Evolutionary conservation across 2,113 vertebrate species (phyloP), one percentile per base, ranked within the genome.

Genomic region (Alces alces): DNA sequence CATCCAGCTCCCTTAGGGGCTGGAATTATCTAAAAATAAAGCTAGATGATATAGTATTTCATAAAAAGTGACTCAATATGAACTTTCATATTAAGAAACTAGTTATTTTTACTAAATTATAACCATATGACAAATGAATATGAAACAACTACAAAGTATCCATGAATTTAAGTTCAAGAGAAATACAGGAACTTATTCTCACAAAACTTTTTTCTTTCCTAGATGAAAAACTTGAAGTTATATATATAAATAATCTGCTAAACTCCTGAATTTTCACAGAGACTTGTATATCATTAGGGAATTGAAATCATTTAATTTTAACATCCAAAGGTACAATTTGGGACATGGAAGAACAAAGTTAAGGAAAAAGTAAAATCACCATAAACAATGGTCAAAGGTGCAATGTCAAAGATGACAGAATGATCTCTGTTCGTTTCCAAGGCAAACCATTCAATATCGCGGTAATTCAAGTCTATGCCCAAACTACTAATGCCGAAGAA

Each of bases 21-120:
- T 95, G 93, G 96, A 97, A 78, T 45, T 94, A 78, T 96, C 96
- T 97, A 98, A 98, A 98, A 98, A 97, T 93, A 95, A 98, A 94
- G 95, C 92, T 97, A 96, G 47, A 61, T 33, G 36, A 80, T 66
- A 98, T 6, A 95, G 83, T 89, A 97, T 96, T 98, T 98, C 97
- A 98, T 97, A 97, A 97, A 97, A 97, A 98, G 95, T 95, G 92
- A 96, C 93, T 95, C 85, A 95, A 86, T 91, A 93, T 97, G 97
- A 96, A 97, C 76, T 73, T 70, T 89, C 85, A 96, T 82, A 70
- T 55, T 80, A 85, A 92, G 80, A 98, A 97, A 97, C 78, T 97
- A 73, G 95, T 97, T 95, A 97, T 98, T 98, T 95, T 98, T 73
- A 96, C 88, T 66, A 97, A 89, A 98, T 98, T 97, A 94, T 79